These are phyloP conservation scores for Nesogale talazaci DNA, from an alignment of 2,113 vertebrate species.

Conservation along the genomic window DNA sequence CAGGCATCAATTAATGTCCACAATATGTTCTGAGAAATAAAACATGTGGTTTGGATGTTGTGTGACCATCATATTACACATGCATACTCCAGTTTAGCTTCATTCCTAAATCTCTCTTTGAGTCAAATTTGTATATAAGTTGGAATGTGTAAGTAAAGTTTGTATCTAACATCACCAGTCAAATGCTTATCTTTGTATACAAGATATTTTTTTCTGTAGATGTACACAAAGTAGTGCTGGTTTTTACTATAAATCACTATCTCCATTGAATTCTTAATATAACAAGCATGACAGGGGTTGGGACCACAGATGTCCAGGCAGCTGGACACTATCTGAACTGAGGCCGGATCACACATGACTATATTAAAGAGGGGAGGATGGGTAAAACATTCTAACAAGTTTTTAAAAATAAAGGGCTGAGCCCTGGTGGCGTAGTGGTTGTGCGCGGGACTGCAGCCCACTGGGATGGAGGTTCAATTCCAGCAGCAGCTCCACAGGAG, in stretches of 20 bases:
- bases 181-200: background rate
- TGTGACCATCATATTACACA: background rate
- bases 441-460: too few relatives aligned
- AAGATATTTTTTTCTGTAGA: too few relatives aligned
- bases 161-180: background rate
- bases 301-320: background rate
- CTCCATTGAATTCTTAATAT: background rate
- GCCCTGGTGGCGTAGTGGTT: too few relatives aligned
- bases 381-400: constrained; percentile 22
- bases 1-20: background rate
- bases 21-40: background rate
- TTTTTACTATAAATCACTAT: background rate
- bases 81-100: background rate
- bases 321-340: background rate
- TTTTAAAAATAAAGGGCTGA: constrained; percentile 49
- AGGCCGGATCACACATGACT: background rate
- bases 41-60: background rate
- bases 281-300: background rate
- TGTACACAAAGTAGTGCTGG: background rate
- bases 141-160: background rate
- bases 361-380: background rate
- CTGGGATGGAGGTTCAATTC: too few relatives aligned
- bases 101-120: background rate
- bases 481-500: too few relatives aligned
- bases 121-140: background rate